phyloP scores from a whole-genome alignment of 1,140 invertebrate genomes.

The Pachyrhynchus sulphureomaculatus region DNA sequence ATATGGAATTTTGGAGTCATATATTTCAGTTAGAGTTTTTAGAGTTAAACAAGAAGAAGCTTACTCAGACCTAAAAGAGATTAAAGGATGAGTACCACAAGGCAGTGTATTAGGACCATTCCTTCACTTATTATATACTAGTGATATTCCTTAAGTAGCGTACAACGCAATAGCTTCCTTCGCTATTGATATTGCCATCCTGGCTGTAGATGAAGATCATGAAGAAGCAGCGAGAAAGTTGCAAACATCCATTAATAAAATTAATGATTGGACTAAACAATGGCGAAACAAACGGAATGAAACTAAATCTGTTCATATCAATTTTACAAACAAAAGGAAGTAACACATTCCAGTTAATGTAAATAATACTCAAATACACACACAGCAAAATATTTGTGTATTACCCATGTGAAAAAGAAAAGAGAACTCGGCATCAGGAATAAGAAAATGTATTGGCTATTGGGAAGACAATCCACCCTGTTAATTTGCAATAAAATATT shows the following conservation, averaged over 20 bases:
- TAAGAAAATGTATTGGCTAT: slow-evolving; percentile 39
- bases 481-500: slow-evolving; percentile 38
- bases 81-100: too few species aligned
- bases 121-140: slow-evolving; percentile 34
- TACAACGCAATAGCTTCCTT: slow-evolving; percentile 37
- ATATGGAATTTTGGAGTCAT: too few species aligned
- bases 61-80: too few species aligned
- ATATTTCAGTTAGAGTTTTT: too few species aligned
- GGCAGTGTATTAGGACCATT: too few species aligned
- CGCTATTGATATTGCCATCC: slow-evolving; percentile 44
- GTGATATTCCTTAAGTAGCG: slow-evolving; percentile 35
- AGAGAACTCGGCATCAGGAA: slow-evolving; percentile 32
- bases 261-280: slow-evolving; percentile 7
- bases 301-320: slow-evolving; percentile 17
- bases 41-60: too few species aligned
- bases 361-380: slow-evolving; percentile 13
- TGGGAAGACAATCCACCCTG: slow-evolving; percentile 30
- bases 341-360: not conserved
- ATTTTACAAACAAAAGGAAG: slow-evolving; percentile 7
- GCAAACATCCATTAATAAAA: slow-evolving; percentile 13
- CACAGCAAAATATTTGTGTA: slow-evolving; percentile 38
- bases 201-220: slow-evolving; percentile 15
- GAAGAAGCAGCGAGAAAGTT: slow-evolving; percentile 9
- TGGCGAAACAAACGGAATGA: slow-evolving; percentile 15
- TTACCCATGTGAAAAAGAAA: slow-evolving; percentile 41